Evolutionary conservation across 2,797 vertebrate species (phyloP).

Genomic region (Synanceia verrucosa): DNA sequence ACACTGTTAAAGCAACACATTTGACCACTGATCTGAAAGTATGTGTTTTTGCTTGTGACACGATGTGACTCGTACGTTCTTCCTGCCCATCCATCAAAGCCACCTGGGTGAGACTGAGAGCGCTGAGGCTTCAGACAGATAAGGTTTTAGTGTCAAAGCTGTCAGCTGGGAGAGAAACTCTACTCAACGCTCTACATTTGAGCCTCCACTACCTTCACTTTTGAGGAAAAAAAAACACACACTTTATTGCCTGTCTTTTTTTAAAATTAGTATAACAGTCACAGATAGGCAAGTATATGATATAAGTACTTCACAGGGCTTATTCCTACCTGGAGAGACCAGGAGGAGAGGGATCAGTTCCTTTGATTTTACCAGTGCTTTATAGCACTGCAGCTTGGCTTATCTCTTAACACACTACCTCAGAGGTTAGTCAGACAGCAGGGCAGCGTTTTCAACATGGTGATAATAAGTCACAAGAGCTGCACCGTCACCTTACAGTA

Average conservation of each 20-base stretch:
- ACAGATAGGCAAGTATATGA: slow-evolving; percentile 37
- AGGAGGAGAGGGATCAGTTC: slow-evolving; percentile 11
- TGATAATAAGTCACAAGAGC: slow-evolving; percentile 8
- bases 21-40: background rate
- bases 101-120: slow-evolving; percentile 16
- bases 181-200: slow-evolving; percentile 27
- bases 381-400: background rate
- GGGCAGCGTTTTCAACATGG: slow-evolving; percentile 7
- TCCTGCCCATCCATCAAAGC: slow-evolving; percentile 35
- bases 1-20: background rate
- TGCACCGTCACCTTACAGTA: slow-evolving; percentile 1
- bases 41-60: background rate
- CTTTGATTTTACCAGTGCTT: slow-evolving; percentile 44
- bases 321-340: slow-evolving; percentile 31
- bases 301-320: slow-evolving; percentile 45
- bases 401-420: slow-evolving; percentile 19
- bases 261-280: slow-evolving; percentile 47
- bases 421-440: slow-evolving; percentile 20
- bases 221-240: background rate
- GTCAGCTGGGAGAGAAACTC: slow-evolving; percentile 19
- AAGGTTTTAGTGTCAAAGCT: slow-evolving; percentile 51
- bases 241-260: slow-evolving; percentile 15
- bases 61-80: slow-evolving; percentile 20
- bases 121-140: slow-evolving; percentile 34
- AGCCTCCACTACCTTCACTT: slow-evolving; percentile 24